Evolutionary conservation across 2,888 invertebrate species (phyloP).

Genomic region (Ophioninae sp.): DNA sequence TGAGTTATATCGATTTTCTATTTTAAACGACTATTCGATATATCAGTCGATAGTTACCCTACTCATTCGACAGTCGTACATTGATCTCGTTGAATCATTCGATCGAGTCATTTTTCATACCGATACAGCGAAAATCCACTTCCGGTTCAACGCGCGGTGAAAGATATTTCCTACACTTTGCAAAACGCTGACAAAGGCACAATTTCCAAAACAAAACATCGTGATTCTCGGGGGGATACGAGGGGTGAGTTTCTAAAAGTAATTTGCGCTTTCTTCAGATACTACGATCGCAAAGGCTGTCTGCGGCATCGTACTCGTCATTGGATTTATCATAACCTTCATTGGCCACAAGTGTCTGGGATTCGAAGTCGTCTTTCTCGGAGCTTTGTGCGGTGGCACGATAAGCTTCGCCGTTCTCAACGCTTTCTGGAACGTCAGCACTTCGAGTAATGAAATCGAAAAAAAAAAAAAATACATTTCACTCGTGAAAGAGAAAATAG

Average conservation of each 20-base stretch:
- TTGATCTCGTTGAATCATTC: not conserved
- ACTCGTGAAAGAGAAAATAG: not conserved
- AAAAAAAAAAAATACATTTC: constrained; percentile 1
- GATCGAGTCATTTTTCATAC: not conserved
- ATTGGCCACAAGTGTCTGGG: constrained; percentile 86
- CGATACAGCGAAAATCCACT: no score
- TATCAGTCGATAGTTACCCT: no score
- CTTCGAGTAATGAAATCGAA: constrained; percentile 62
- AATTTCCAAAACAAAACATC: no score
- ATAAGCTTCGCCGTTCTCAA: constrained; percentile 82
- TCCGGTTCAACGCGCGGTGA: no score
- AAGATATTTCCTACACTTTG: no score
- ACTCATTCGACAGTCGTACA: not conserved
- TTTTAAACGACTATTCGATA: no score
- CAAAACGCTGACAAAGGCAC: no score
- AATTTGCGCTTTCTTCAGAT: constrained; percentile 69
- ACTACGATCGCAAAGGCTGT: constrained; percentile 63
- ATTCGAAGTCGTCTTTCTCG: constrained; percentile 84
- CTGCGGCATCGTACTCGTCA: constrained; percentile 83
- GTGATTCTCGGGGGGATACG: not conserved
- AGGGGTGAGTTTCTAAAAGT: not conserved
- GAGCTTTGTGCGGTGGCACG: constrained; percentile 83
- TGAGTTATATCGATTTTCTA: no score
- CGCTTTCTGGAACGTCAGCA: constrained; percentile 44
- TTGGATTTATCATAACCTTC: constrained; percentile 85